phyloP scores from a whole-genome alignment of 1,140 invertebrate genomes.

The Rhagoletis zephyria region DNA sequence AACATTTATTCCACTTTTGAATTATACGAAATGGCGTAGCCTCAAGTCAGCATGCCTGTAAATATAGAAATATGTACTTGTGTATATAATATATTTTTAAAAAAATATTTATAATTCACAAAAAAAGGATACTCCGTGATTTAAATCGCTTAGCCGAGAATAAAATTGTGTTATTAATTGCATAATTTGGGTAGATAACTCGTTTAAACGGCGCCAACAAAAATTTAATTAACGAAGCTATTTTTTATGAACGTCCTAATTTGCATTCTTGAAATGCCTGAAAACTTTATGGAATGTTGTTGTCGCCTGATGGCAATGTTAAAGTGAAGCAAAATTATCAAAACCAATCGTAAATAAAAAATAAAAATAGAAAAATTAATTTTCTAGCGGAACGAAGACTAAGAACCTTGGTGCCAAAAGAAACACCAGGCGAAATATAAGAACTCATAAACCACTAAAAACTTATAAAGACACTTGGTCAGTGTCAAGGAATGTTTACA shows the following conservation, averaged over 20 bases:
- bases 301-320: not conserved
- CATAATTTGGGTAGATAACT: not conserved
- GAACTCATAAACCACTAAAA: no score
- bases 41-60: no score
- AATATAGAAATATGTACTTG: no score
- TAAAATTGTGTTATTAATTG: not conserved
- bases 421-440: no score
- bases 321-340: not conserved
- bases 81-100: no score
- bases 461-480: no score
- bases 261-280: conserved; percentile 23
- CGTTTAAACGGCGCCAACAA: conserved; percentile 1
- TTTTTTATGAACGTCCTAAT: not conserved
- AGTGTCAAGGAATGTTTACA: no score
- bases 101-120: no score
- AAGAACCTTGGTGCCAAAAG: not conserved
- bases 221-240: not conserved
- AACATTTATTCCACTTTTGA: not conserved
- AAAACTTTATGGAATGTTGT: not conserved
- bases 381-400: no score
- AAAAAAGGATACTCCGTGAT: no score
- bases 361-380: not conserved
- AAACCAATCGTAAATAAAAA: not conserved
- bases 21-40: not conserved
- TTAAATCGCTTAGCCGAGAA: no score